Conservation (phyloP, 1,140 invertebrate species). For the Zaprionus inermis region DNA sequence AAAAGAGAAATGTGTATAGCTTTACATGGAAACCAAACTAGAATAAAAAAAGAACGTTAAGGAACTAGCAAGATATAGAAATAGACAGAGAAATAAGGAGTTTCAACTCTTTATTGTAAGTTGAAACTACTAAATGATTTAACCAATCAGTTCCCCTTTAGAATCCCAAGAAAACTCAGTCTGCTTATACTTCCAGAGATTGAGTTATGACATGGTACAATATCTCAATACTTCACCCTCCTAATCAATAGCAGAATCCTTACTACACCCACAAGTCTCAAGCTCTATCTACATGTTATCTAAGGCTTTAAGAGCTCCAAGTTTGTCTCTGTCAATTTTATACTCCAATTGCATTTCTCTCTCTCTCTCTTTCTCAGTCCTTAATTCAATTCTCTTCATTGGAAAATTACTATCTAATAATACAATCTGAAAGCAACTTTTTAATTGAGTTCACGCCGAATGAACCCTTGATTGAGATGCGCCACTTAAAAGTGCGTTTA, state of each 20-base stretch:
- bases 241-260: background rate
- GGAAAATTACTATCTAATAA: constrained; percentile 8
- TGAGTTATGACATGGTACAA: background rate
- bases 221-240: background rate
- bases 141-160: too few species aligned
- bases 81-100: too few species aligned
- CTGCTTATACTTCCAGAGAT: too few species aligned
- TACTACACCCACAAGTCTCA: too few species aligned
- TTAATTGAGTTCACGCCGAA: constrained; percentile 69
- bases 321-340: background rate
- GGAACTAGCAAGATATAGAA: background rate
- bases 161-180: background rate
- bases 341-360: background rate
- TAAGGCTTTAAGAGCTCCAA: background rate
- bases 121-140: too few species aligned
- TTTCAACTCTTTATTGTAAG: too few species aligned
- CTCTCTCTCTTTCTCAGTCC: background rate
- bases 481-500: constrained; percentile 61
- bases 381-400: background rate
- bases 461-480: constrained; percentile 65
- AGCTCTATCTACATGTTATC: too few species aligned
- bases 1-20: background rate
- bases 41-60: background rate
- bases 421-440: constrained; percentile 41
- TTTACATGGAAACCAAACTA: too few species aligned